Evolutionary conservation across 2,888 invertebrate species (phyloP), one percentile per base, ranked within the genome.

Genomic region (Agonum fuliginosum): DNA sequence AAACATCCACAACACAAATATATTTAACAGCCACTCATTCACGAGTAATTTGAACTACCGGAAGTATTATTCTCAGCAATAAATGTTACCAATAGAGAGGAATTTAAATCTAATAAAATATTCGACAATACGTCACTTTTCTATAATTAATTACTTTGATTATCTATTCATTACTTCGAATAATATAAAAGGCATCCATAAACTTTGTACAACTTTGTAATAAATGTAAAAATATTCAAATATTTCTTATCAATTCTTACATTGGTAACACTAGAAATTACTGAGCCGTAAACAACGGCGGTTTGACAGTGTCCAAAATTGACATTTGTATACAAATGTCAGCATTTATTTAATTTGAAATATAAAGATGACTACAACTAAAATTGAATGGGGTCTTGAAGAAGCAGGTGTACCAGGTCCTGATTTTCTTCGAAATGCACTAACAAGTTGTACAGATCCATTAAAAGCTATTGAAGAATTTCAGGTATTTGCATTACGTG

Each of bases 401-500:
- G 84, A 86, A 62, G 82, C 86, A 4, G 86, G 86, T 79, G 86
- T 87, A 8, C 83, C 87, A 78, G 87, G 87, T 0, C 87, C 87
- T 22, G 85, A 83, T 81, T 87, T 84, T 79, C 81, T 87, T 22
- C 86, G 93, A 80, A 97, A 98, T 86, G 95, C 97, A 8, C 89
- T 98, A 12, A 97, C 97, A 10, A 97, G 96, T 83, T 98, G 98
- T 85, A 96, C 97, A 0, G 98, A 99, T 88, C 98, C 98, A 8
- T 86, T 98, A 41, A 97, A 97, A 88, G 98, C 98, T n/a, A 99
- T 99, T 80, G 97, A 98, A 89, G 97, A 98, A 86, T 99, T 99
- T 89, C 97, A 98, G 89, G 93, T 92, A 85, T n/a, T n/a, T 82
- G 79, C 22, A 41, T 69, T 46, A 70, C 70, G 12, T 74, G 6